phyloP scores from a whole-genome alignment of 2,888 invertebrate genomes.

The Melikaiella ostensackeni region DNA sequence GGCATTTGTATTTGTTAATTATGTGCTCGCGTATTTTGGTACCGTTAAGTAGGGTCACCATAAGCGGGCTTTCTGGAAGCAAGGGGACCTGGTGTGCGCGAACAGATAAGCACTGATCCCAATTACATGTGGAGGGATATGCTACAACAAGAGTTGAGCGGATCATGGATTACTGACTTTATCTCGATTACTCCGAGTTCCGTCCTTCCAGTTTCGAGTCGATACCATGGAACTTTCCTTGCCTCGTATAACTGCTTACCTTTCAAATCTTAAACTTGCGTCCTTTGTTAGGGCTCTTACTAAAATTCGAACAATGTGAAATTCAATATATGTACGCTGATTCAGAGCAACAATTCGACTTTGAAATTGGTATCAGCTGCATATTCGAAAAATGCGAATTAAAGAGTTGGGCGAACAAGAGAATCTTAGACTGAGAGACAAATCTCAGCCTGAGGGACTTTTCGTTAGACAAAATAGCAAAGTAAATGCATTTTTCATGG shows the following conservation, averaged over 20 bases:
- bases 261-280: neutral
- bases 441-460: too few species aligned
- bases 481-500: too few species aligned
- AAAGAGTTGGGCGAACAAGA: too few species aligned
- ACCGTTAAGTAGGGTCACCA: conserved; percentile 46
- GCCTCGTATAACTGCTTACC: neutral
- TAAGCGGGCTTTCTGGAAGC: conserved; percentile 45
- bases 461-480: too few species aligned
- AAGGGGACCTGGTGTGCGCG: conserved; percentile 66
- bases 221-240: neutral
- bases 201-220: neutral
- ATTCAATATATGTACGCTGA: too few species aligned
- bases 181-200: conserved; percentile 59
- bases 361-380: too few species aligned
- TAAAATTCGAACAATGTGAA: too few species aligned
- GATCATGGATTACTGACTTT: conserved; percentile 75
- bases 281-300: too few species aligned
- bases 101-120: conserved; percentile 75
- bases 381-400: too few species aligned
- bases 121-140: conserved; percentile 72
- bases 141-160: conserved; percentile 68
- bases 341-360: too few species aligned
- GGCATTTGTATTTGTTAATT: conserved; percentile 20
- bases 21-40: conserved; percentile 48
- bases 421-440: too few species aligned